These are phyloP conservation scores for Amphipyra berbera DNA, from an alignment of 2,888 invertebrate species.

Conservation along the genomic window DNA sequence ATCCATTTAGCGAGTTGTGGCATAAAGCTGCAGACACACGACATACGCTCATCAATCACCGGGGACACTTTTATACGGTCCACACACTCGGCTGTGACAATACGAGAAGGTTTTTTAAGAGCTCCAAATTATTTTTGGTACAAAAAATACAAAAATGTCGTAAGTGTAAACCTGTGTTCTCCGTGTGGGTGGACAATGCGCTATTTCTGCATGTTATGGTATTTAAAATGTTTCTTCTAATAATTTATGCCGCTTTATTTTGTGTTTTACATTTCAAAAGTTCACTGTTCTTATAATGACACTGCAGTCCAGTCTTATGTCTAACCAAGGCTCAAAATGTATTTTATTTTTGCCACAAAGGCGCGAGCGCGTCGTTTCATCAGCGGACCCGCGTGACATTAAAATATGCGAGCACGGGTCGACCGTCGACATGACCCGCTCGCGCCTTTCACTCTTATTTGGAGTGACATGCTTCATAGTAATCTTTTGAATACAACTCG, in stretches of 20 bases:
- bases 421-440: too few species aligned
- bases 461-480: too few species aligned
- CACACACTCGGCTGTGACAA: slow-evolving; percentile 67
- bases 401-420: too few species aligned
- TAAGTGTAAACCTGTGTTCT: slow-evolving; percentile 67
- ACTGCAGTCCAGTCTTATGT: slow-evolving; percentile 16
- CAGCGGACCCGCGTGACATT: too few species aligned
- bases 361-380: too few species aligned
- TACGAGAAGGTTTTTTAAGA: slow-evolving; percentile 54
- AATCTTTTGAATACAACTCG: too few species aligned
- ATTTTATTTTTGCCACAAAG: too few species aligned
- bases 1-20: slow-evolving; percentile 57
- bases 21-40: slow-evolving; percentile 67
- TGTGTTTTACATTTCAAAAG: slow-evolving; percentile 17
- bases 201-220: slow-evolving; percentile 25
- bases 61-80: slow-evolving; percentile 73
- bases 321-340: too few species aligned
- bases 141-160: slow-evolving; percentile 56
- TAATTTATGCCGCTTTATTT: slow-evolving; percentile 6
- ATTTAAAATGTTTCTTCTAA: slow-evolving; percentile 10
- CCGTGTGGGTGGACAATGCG: slow-evolving; percentile 11
- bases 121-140: slow-evolving; percentile 59
- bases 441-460: too few species aligned
- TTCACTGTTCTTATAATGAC: slow-evolving; percentile 32
- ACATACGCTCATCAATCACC: slow-evolving; percentile 78